phyloP scores from a whole-genome alignment of 2,797 vertebrate genomes.

The Pipistrellus nathusii region DNA sequence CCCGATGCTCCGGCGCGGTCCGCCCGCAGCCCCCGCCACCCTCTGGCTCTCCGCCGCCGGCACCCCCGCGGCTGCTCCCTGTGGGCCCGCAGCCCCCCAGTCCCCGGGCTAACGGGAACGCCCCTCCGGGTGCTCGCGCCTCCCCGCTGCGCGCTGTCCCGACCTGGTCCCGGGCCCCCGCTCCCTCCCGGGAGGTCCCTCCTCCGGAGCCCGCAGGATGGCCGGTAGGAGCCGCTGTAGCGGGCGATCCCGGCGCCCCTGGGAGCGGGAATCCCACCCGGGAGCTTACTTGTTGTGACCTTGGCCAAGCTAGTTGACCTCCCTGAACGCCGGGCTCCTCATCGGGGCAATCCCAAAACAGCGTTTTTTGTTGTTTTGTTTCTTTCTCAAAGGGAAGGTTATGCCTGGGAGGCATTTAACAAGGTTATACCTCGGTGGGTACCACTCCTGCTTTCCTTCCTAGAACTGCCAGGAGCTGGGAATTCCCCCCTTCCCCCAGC shows the following conservation, averaged over 20 bases:
- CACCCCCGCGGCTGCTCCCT: neutral
- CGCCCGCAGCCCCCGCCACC: neutral
- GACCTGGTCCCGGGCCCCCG: neutral
- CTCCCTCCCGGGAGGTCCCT: neutral
- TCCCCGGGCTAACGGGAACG: neutral
- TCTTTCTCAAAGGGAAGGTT: neutral
- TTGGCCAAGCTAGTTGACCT: constrained; percentile 59
- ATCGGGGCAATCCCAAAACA: accelerated
- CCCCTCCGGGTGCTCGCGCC: neutral
- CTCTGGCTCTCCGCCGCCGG: neutral
- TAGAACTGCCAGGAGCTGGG: neutral
- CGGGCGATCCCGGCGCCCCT: accelerated
- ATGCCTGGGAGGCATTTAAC: neutral
- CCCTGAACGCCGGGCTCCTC: neutral
- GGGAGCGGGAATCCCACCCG: neutral
- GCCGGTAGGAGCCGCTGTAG: neutral
- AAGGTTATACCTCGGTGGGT: neutral
- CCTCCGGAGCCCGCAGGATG: neutral
- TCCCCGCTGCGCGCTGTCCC: neutral
- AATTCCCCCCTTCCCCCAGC: neutral
- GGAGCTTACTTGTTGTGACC: constrained; percentile 56
- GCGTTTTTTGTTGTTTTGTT: neutral
- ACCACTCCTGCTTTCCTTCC: neutral
- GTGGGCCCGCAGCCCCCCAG: neutral
- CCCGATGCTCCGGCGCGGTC: neutral